Evolutionary conservation across 2,797 vertebrate genomes (phyloP), one percentile per base, ranked within the genome.

Genomic region (Hypotaenidia philippensis): DNA sequence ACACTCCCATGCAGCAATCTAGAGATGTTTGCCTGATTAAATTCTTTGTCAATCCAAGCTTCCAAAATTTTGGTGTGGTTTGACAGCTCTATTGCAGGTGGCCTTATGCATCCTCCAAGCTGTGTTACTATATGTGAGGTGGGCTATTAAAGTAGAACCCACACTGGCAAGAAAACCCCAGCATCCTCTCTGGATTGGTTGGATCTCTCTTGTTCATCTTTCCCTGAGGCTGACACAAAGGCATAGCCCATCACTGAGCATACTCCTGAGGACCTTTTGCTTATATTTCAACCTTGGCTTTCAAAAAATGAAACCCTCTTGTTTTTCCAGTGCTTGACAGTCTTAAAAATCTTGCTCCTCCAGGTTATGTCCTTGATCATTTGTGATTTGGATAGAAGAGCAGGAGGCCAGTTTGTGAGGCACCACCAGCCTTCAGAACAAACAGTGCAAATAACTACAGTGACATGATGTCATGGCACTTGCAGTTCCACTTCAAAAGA

Each of bases 401-500:
- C 32, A 66, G 80, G 90, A 95, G 90, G 60, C 61, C 86, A 83
- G 29, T 89, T 96, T 96, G 47, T 57, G 76, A 87, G 79, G 47
- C 59, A 57, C 86, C 53, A 92, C 27, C 93, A 94, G 88, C 90
- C 74, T 91, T 95, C 83, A 93, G 90, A 93, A 82, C 93, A 81
- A 97, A 95, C 41, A 90, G 70, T 96, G 93, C 79, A 94, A 89
- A 79, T 79, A 34, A 70, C 91, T 95, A 80, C 59, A 89, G 78
- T 93, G 94, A 92, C 95, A 93, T 41, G 36, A 96, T 75, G 50
- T 89, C 86, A 82, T 0, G 95, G 69, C 94, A 93, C 70, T 92
- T 92, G 61, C 63, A 92, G 87, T 80, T 55, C 22, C 84, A 94
- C 94, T 97, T 98, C 97, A 98, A 96, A 97, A 94, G 93, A 68